Evolutionary conservation across 2,888 invertebrate genomes (phyloP), one percentile per base, ranked within the genome.

Genomic region (Glaucopsyche alexis): DNA sequence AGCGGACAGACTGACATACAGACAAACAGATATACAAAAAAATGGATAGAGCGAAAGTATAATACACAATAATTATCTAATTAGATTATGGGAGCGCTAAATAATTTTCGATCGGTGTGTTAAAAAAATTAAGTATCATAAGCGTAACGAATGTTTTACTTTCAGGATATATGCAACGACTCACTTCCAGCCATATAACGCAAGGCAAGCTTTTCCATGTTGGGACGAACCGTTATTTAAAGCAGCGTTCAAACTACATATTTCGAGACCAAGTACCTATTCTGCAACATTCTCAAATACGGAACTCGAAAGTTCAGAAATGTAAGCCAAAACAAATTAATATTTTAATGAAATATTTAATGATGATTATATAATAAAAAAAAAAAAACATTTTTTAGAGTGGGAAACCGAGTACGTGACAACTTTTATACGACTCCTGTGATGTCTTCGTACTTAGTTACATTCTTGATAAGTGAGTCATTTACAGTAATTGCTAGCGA

Each of bases 381-480:
- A 29, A 29, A 29, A 29, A 29, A 29, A 45, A 47, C 38, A 13
- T 29, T 70, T 73, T 55, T 45, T 79, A 90, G 90, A 4, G 73
- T 82, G 7, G 65, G 73, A 0, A 76, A 79, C 45, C 85, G 89
- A 2, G 76, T 82, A 7, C 80, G 78, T 29, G 85, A 86, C 14
- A 80, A 85, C 47, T 95, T 95, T 80, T 78, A 86, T 16, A 84
- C 90, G 60, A 95, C 95, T 0, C 95, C 95, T 0, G 84, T 83
- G 73, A 97, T 98, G 96, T 96, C 97, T 3, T 96, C 97, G 0
- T 98, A 98, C 81, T 90, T 98, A 6, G 94, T 98, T 0, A 98
- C 98, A 0, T 96, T 98, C 83, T 94, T 97, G 0, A 95, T 98
- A 38, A 93, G 93, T 74, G 93, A 93, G 76, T 82, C 86, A 0